Percentiles rank a stretch among this genome's conserved stretches.
These are phyloP conservation scores for Trematocara unimaculatum DNA, from an alignment of 2,113 vertebrate genomes.

Conservation along the genomic window DNA sequence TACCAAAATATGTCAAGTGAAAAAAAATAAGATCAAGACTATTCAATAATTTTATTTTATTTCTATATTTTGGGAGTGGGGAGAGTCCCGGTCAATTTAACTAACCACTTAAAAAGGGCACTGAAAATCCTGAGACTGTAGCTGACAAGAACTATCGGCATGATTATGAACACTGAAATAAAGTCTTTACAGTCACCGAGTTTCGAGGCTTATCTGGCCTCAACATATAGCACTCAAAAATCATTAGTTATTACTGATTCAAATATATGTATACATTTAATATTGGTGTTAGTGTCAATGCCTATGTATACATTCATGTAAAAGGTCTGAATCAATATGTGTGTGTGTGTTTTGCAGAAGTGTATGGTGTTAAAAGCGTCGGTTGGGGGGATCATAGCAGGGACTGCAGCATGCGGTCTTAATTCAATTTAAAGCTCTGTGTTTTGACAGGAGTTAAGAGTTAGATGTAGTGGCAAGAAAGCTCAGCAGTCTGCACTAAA, in stretches of 20 bases:
- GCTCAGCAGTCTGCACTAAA: slow-evolving; percentile 65
- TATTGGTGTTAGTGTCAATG: not conserved
- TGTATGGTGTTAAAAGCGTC: slow-evolving; percentile 77
- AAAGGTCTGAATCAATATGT: not conserved
- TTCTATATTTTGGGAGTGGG: not conserved
- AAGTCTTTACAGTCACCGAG: slow-evolving; percentile 73
- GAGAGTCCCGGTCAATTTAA: fast-evolving
- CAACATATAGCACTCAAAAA: not conserved
- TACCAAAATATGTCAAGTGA: not conserved
- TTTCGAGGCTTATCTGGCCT: slow-evolving; percentile 70
- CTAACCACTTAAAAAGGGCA: not conserved
- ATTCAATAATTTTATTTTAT: not conserved
- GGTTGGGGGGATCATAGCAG: slow-evolving; percentile 72
- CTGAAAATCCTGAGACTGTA: not conserved
- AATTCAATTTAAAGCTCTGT: slow-evolving; percentile 85
- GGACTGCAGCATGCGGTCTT: slow-evolving; percentile 80
- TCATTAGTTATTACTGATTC: not conserved
- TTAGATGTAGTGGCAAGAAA: slow-evolving; percentile 72
- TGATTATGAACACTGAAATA: not conserved
- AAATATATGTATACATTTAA: not conserved
- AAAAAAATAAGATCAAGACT: not conserved
- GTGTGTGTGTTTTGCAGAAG: slow-evolving; percentile 24
- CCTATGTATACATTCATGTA: not conserved
- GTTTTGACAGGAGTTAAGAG: slow-evolving; percentile 83
- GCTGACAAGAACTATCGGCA: not conserved